phyloP scores from a whole-genome alignment of 2,113 vertebrate genomes.

The Indicator maculatus region DNA sequence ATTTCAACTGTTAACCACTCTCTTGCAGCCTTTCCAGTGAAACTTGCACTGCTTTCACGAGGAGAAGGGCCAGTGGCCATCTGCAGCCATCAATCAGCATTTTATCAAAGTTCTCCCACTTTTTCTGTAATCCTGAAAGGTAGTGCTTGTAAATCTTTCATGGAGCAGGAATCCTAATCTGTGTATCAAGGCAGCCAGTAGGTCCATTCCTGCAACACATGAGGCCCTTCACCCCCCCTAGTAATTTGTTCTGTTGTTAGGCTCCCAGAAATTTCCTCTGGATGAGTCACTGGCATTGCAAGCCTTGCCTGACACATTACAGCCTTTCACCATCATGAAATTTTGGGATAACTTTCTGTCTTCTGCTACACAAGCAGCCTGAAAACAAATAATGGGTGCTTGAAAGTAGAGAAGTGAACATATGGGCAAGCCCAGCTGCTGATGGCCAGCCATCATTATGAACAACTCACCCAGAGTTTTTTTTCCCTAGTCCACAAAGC shows the following conservation, averaged over 20 bases:
- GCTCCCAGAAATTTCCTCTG: background rate
- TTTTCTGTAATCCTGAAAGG: background rate
- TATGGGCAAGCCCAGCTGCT: rapidly evolving
- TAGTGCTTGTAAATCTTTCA: background rate
- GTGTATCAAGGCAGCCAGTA: background rate
- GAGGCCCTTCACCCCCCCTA: background rate
- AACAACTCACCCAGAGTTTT: background rate
- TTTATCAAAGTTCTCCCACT: background rate
- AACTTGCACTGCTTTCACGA: background rate
- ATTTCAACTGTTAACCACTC: background rate
- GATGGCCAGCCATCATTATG: background rate
- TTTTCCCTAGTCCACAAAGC: background rate
- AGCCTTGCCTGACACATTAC: background rate
- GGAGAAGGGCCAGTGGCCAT: background rate
- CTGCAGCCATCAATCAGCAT: background rate
- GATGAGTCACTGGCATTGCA: background rate
- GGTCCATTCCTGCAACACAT: background rate
- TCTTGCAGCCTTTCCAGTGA: background rate
- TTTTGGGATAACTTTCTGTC: background rate
- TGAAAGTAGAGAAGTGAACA: background rate
- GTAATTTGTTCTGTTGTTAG: background rate
- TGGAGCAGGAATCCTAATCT: background rate
- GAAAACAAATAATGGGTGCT: background rate
- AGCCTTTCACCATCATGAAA: background rate
- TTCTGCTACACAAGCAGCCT: background rate